Evolutionary conservation across 2,113 vertebrate genomes (phyloP), one percentile per base, ranked within the genome.

Genomic region (Paradoxurus hermaphroditus): DNA sequence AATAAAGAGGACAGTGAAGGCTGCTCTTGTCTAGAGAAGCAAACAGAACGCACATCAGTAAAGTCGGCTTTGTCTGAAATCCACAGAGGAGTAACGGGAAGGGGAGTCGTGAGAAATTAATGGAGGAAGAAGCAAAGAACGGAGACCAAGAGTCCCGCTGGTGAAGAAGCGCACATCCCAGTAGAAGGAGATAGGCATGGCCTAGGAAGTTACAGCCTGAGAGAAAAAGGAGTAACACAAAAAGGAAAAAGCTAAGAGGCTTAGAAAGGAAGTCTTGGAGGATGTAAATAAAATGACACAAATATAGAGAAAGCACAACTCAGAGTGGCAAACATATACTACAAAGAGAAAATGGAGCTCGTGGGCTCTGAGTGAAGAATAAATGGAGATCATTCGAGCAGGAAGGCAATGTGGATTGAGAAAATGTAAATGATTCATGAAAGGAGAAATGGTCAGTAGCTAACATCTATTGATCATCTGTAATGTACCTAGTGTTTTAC

Each of bases 111-210:
- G 75, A 62, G 81, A 94, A 96, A 96, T 91, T 92, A 95, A 90
- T 88, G 65, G 39, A 96, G 67, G 70, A 65, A 96, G 92, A 96
- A 82, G 84, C 81, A 72, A 77, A 86, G 85, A 36, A 25, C 63
- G 51, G 92, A 92, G 92, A 92, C 65, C 77, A 44, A 63, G 79
- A 49, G 15, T 95, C 92, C 84, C 92, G 73, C 1, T 46, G 31
- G 87, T 49, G 79, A 78, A 5, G 21, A 49, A 68, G n/a, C 0
- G 3, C 51, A 90, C 5, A 19, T 85, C 56, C 70, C 65, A 23
- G 27, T 39, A 95, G 73, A 31, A 88, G 67, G 14, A 94, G 63
- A 62, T 84, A 84, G 21, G 49, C 41, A 21, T 31, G 9, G 2
- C 87, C 62, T 56, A 95, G 68, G 23, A 92, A 94, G 51, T 44